Base-by-base conservation (phyloP, 2,113 vertebrate genomes). In the Phrynocephalus versicolor region DNA sequence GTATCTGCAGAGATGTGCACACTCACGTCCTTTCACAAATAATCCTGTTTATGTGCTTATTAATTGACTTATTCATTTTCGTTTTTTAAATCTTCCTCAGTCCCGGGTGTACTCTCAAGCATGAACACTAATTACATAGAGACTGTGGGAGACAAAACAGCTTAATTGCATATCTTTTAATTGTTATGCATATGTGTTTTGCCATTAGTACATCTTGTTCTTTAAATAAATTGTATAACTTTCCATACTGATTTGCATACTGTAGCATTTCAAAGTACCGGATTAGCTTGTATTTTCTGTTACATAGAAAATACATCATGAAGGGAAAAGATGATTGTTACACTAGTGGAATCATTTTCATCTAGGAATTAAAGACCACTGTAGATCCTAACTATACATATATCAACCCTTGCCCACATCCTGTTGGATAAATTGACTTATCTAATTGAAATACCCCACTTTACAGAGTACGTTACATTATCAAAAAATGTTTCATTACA, bases 331-430 rank as follows among this genome's bases (percentile, higher is more conserved):
- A 72, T 87, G 15, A 41, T 93, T 82, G 19, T 37, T 89, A 92
- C 91, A 94, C 55, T 25, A 55, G 16, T 87, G 85, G 37, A 33
- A 39, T 92, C 88, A 89, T 62, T 62, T 21, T 35, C 21, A 71
- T 18, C 51, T 27, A 58, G 55, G 60, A 23, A 62, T 62, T 62
- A 62, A 23, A 62, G 60, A 19, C 18, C 19, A 21, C 1, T 21
- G 19, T 3, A 62, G 5, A 6, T 62, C 58, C 58, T 23, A 57
- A 9, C 23, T 67, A 16, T 6, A 51, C 35, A 7, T 37, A 7
- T 37, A 41, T 0, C 37, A 64, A 15, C 10, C 27, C 5, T 76
- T 76, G 19, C 33, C 14, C 23, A 45, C 21, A 80, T 30, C 41
- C 16, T 12, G 16, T 14, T 13, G 10, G 55, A 7, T 25, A 45